Evolutionary conservation across 2,888 invertebrate genomes (phyloP), one percentile per base, ranked within the genome.

Genomic region (Gymnoscelis rufifasciata): DNA sequence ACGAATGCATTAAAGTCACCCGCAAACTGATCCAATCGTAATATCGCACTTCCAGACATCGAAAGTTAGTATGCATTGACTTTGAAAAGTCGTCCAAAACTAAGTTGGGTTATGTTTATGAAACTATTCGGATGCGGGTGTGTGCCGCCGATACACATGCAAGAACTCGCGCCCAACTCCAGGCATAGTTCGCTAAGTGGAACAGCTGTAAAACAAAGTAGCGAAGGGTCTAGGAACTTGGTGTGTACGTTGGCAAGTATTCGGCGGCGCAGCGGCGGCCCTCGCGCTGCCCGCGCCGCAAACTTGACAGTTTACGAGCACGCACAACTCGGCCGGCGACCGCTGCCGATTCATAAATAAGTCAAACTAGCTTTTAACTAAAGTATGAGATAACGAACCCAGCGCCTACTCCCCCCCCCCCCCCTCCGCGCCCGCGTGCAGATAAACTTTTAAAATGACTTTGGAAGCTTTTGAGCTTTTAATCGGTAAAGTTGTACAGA

Each of bases 381-480:
- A 83, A 83, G 84, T 78, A 80, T 82, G 52, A 78, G 83, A 87
- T 87, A 87, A 84, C 83, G 77, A 73, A 76, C 72, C 59, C 65
- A 64, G 74, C 59, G 78, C 83, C 78, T 78, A 78, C 78, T 66
- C 62, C 52, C 68, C 69, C 56, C 73, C 63, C 69, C 69, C 71
- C 65, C 54, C 62, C 67, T 63, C 62, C 68, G 62, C 73, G 57
- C 68, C 82, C 83, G 81, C 88, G 82, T 82, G 78, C 83, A 88
- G 89, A 89, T 89, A 89, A 89, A 89, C 89, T 89, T 89, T 89
- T 88, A 88, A 89, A 89, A 89, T 89, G 89, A 89, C 89, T 89
- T 89, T 87, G 86, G 89, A 88, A 88, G 88, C 89, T 88, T 88
- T 89, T 88, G 89, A 89, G 89, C 89, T 88, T 89, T 89, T 89